Evolutionary conservation across 2,113 vertebrate genomes (phyloP).

Genomic region (Dipodomys ordii): DNA sequence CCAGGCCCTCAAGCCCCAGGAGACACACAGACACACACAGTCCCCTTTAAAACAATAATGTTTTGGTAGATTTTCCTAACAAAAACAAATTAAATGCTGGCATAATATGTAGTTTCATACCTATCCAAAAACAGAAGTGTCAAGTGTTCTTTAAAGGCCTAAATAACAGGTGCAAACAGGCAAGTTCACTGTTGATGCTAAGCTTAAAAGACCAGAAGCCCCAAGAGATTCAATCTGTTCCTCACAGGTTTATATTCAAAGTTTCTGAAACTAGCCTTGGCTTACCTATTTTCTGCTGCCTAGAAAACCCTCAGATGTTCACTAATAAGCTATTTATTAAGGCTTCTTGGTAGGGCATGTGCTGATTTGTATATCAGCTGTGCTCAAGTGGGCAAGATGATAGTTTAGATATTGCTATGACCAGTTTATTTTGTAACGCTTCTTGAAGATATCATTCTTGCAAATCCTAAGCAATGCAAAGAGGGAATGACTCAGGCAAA

Average conservation of each 20-base stretch:
- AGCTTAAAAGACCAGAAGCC: not conserved
- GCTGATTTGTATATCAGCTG: not conserved
- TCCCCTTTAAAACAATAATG: not conserved
- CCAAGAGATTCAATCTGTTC: not conserved
- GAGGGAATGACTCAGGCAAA: not conserved
- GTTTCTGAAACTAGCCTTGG: constrained; percentile 44
- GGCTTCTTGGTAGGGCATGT: not conserved
- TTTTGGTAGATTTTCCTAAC: not conserved
- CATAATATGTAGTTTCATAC: constrained; percentile 1
- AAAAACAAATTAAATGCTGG: constrained; percentile 38
- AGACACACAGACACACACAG: too few species aligned
- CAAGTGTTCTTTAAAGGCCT: constrained; percentile 36
- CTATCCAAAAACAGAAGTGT: constrained; percentile 6
- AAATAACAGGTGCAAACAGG: not conserved
- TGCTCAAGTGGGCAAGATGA: not conserved
- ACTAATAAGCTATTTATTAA: not conserved
- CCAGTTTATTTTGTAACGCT: not conserved
- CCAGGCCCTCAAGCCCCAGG: too few species aligned
- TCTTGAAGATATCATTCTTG: not conserved
- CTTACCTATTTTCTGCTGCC: not conserved
- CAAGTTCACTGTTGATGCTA: not conserved
- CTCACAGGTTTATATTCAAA: not conserved
- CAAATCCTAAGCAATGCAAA: not conserved
- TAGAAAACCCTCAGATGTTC: constrained; percentile 1
- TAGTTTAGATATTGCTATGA: not conserved